A percentile compares a stretch with the other conserved stretches of the same genome.
These are phyloP conservation scores for Danionella dracula DNA, from an alignment of 2,797 vertebrate genomes.

Conservation along the genomic window DNA sequence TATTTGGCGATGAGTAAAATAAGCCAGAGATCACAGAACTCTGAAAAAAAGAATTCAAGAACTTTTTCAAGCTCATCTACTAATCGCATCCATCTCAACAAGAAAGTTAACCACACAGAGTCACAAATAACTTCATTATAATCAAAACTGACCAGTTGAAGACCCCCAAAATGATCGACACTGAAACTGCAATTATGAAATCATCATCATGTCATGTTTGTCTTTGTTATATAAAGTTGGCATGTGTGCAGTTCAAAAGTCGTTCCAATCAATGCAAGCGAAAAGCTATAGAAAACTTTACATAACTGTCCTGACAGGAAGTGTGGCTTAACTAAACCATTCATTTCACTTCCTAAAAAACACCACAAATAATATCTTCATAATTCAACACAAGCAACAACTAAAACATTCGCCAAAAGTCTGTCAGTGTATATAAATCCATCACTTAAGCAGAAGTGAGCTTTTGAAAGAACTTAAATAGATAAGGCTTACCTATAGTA, in stretches of 20 bases:
- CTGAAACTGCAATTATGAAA: too few relatives aligned
- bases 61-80: too few relatives aligned
- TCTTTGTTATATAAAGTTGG: conserved; percentile 20
- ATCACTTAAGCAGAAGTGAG: neutral
- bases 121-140: too few relatives aligned
- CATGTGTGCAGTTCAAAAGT: conserved; percentile 38
- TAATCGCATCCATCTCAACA: too few relatives aligned
- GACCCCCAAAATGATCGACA: too few relatives aligned
- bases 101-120: too few relatives aligned
- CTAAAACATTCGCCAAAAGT: neutral
- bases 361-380: neutral
- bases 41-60: too few relatives aligned
- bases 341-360: conserved; percentile 19
- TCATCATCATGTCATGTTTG: neutral
- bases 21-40: too few relatives aligned
- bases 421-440: neutral
- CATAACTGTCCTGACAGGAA: conserved; percentile 36
- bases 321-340: conserved; percentile 2
- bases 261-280: neutral
- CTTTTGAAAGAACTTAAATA: neutral
- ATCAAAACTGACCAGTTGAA: too few relatives aligned
- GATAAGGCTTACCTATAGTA: conserved; percentile 87
- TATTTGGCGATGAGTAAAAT: too few relatives aligned
- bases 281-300: conserved; percentile 38
- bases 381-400: neutral